Conservation (phyloP, 2,888 invertebrate species). For the Cactoblastis cactorum region DNA sequence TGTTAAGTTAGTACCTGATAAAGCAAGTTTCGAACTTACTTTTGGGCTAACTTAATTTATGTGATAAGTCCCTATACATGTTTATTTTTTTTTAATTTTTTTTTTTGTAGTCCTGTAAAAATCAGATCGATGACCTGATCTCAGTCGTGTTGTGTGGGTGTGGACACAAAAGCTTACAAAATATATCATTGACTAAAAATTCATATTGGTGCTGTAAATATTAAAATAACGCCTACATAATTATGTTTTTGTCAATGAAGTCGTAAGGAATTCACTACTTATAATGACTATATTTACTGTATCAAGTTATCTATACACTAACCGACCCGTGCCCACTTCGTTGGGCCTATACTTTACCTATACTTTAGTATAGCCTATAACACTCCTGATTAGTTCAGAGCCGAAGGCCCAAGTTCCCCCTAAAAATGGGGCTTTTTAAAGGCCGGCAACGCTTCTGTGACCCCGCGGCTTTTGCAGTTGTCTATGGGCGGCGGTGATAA, state of each 20-base stretch:
- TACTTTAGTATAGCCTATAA: no score
- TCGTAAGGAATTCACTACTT: not conserved
- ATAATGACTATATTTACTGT: not conserved
- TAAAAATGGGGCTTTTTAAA: no score
- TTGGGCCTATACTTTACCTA: no score
- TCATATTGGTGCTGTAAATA: not conserved
- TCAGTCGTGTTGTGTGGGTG: not conserved
- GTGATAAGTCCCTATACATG: not conserved
- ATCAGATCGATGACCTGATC: conserved; percentile 1
- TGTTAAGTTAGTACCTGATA: no score
- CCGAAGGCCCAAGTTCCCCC: no score
- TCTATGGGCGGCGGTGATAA: no score
- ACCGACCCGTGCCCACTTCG: no score
- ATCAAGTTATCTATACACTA: no score
- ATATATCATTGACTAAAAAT: not conserved
- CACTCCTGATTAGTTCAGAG: no score
- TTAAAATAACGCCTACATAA: not conserved
- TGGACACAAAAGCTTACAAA: not conserved
- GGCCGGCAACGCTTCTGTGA: no score
- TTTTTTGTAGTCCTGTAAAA: not conserved
- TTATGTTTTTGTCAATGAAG: not conserved
- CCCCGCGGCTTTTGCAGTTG: no score
- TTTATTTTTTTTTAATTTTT: not conserved
- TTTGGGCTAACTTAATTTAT: not conserved
- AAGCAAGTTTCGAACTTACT: no score